A percentile compares a stretch with the other conserved stretches of the same genome.
Conservation (phyloP, 1,140 invertebrate species). For the Ruditapes philippinarum region DNA sequence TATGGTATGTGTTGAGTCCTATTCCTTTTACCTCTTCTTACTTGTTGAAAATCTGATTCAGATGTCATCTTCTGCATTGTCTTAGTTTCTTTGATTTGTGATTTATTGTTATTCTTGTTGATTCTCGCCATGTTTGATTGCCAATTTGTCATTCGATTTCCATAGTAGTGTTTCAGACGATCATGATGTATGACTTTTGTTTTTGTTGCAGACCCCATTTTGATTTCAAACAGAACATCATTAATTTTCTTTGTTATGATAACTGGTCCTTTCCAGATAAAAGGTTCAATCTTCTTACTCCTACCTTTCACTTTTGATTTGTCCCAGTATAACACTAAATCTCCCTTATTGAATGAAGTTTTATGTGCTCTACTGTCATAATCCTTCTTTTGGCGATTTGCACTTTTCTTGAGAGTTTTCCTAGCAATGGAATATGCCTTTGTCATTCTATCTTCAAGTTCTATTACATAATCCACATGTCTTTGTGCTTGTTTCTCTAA, state of each 20-base stretch:
- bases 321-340: not conserved
- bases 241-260: not conserved
- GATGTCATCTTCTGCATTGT: not conserved
- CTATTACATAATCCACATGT: too few species aligned
- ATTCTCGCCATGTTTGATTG: not conserved
- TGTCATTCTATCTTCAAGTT: too few species aligned
- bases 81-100: not conserved
- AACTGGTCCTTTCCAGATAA: not conserved
- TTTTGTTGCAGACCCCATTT: too few species aligned
- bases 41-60: not conserved
- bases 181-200: too few species aligned
- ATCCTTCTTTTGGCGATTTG: too few species aligned
- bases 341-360: too few species aligned
- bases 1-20: not conserved
- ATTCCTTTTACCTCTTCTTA: not conserved
- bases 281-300: not conserved
- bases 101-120: not conserved
- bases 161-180: conserved; percentile 4
- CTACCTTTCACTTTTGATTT: not conserved
- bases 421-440: too few species aligned
- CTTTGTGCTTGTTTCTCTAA: too few species aligned
- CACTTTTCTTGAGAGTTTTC: too few species aligned
- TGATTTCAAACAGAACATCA: not conserved
- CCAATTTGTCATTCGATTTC: not conserved
- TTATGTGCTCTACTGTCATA: too few species aligned